Evolutionary conservation across 2,888 invertebrate genomes (phyloP), one percentile per base, ranked within the genome.

Genomic region (Synergus laeviventris): DNA sequence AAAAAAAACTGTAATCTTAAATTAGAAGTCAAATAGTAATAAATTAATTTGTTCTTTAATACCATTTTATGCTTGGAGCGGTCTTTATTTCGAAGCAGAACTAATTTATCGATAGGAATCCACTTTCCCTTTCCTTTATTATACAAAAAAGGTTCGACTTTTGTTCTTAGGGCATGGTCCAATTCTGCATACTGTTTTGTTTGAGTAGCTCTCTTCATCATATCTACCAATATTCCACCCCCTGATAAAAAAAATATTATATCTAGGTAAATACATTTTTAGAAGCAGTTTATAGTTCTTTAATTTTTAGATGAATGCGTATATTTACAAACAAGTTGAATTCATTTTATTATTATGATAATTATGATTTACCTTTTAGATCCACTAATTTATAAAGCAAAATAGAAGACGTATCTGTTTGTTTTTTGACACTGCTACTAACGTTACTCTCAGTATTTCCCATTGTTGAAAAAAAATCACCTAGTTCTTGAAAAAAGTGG

Each of bases 341-440:
- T 56, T 21, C 36, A 11, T 76, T 61, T 21, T 39, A 36, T n/a
- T 49, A 2, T n/a, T 49, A 18, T 12, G 8, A 24, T 16, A 14
- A 70, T 42, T 66, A 74, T 59, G 24, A 74, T 86, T 88, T 92
- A 95, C 96, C 97, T 94, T 98, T 98, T 75, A 98, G 92, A 91
- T 98, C 96, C 8, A 97, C 96, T 66, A 98, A 93, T 88, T 97
- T 96, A 89, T 98, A 98, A 74, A 98, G 93, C 74, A 95, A 94
- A 88, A 96, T 95, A 38, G 95, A 94, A 2, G 96, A 95, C 16
- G 95, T 95, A 31, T 96, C 97, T 2, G 98, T 98, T 91, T 99
- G 98, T 84, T 97, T 97, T 91, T 98, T 99, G 21, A 99, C 98
- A 61, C 97, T 98, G 91, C 97, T 97, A 0, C 97, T 96, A 1